phyloP scores from a whole-genome alignment of 1,140 invertebrate species.

The Drosophila orena region DNA sequence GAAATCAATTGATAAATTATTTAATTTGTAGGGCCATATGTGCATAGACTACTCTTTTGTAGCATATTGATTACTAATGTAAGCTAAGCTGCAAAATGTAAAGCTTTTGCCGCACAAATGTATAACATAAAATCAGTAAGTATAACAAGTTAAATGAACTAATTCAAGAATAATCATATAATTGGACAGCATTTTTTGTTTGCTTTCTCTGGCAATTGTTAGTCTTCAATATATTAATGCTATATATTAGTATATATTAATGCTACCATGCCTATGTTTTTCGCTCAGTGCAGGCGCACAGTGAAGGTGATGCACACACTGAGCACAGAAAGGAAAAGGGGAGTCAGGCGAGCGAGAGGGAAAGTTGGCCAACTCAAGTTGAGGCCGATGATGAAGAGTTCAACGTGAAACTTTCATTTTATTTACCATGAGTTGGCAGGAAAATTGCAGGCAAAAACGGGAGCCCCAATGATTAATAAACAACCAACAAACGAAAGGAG shows the following conservation, averaged over 20 bases:
- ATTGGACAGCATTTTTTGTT: no score
- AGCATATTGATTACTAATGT: no score
- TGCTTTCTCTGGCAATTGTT: no score
- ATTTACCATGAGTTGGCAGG: conserved; percentile 70
- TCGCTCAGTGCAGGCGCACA: conserved; percentile 15
- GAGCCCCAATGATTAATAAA: conserved; percentile 49
- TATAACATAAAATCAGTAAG: no score
- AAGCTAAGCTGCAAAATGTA: no score
- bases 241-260: no score
- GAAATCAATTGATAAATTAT: background rate
- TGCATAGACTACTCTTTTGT: no score
- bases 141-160: no score
- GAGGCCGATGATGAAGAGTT: conserved; percentile 61
- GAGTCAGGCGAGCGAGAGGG: conserved; percentile 21
- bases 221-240: no score
- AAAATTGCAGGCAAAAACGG: conserved; percentile 32
- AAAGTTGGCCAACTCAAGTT: conserved; percentile 55
- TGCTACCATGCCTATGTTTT: no score
- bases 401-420: conserved; percentile 72
- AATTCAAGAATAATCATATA: no score
- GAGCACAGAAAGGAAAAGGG: conserved; percentile 9
- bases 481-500: conserved; percentile 21
- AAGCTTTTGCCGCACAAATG: no score
- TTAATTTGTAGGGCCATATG: background rate
- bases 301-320: conserved; percentile 27